Percentiles rank a stretch among this genome's conserved stretches.
phyloP scores from a whole-genome alignment of 2,797 vertebrate species.

The Acanthurus leucopareius region DNA sequence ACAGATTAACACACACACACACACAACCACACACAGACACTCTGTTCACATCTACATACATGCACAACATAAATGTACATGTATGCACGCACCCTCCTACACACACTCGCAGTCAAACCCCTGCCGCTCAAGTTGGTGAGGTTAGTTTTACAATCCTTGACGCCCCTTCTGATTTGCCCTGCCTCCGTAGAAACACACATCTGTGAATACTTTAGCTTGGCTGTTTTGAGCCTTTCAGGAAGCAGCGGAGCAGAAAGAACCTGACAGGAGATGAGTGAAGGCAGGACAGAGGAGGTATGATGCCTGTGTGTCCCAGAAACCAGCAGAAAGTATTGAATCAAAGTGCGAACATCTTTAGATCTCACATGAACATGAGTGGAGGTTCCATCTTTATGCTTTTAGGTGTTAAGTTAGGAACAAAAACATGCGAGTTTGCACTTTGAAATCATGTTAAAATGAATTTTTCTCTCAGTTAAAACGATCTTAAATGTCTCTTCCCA shows the following conservation, averaged over 20 bases:
- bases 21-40: constrained; percentile 34
- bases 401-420: constrained; percentile 25
- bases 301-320: constrained; percentile 15
- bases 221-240: constrained; percentile 48
- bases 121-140: constrained; percentile 55
- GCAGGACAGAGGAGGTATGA: constrained; percentile 37
- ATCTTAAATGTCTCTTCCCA: background rate
- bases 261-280: constrained; percentile 72
- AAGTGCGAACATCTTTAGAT: constrained; percentile 53
- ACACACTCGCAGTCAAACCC: constrained; percentile 45
- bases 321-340: constrained; percentile 33
- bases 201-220: constrained; percentile 72
- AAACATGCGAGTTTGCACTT: constrained; percentile 12
- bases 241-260: constrained; percentile 65
- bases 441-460: constrained; percentile 14
- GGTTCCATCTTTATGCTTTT: constrained; percentile 6
- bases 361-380: constrained; percentile 11
- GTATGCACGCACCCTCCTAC: constrained; percentile 6
- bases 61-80: constrained; percentile 7
- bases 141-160: constrained; percentile 71
- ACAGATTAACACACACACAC: constrained; percentile 51
- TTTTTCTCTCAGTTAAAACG: background rate
- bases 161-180: constrained; percentile 64
- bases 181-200: constrained; percentile 70
- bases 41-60: constrained; percentile 34